Evolutionary conservation across 2,113 vertebrate species (phyloP).

Genomic region (Forbesichthys papilliferus): DNA sequence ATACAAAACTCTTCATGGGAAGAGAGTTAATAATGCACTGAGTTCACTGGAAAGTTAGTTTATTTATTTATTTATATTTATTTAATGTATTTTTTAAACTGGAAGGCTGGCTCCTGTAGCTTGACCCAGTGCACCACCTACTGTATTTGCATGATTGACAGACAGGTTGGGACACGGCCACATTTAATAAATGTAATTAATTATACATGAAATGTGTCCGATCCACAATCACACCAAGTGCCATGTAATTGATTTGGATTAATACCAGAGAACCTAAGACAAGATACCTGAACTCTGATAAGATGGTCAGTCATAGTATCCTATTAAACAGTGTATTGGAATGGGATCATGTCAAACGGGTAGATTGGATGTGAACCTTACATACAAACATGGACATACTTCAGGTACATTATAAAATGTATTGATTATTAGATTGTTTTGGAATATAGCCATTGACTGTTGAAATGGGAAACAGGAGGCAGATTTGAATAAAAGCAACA

Average conservation of each 20-base stretch:
- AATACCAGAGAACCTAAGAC: constrained; percentile 38
- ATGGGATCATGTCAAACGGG: constrained; percentile 10
- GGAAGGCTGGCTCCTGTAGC: no score
- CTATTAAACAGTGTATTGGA: constrained; percentile 11
- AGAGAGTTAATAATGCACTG: constrained; percentile 26
- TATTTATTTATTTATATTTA: not conserved
- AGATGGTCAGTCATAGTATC: constrained; percentile 8
- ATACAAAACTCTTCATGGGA: constrained; percentile 38
- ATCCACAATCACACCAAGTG: constrained; percentile 26
- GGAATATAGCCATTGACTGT: not conserved
- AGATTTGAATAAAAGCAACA: not conserved
- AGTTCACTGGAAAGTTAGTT: constrained; percentile 13
- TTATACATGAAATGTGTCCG: constrained; percentile 23
- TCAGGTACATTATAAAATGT: not conserved
- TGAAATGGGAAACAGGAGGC: not conserved
- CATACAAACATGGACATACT: not conserved
- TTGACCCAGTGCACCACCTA: constrained; percentile 34
- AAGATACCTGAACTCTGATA: constrained; percentile 1
- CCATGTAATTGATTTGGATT: constrained; percentile 45
- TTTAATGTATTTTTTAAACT: no score
- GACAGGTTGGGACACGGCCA: constrained; percentile 23
- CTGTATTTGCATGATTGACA: constrained; percentile 34
- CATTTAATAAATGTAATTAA: constrained; percentile 48
- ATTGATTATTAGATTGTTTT: not conserved
- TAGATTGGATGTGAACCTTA: constrained; percentile 26